A percentile compares a stretch with the other conserved stretches of the same genome.
Conservation (phyloP, 2,888 invertebrate species). For the Cyrtodaria siliqua region DNA sequence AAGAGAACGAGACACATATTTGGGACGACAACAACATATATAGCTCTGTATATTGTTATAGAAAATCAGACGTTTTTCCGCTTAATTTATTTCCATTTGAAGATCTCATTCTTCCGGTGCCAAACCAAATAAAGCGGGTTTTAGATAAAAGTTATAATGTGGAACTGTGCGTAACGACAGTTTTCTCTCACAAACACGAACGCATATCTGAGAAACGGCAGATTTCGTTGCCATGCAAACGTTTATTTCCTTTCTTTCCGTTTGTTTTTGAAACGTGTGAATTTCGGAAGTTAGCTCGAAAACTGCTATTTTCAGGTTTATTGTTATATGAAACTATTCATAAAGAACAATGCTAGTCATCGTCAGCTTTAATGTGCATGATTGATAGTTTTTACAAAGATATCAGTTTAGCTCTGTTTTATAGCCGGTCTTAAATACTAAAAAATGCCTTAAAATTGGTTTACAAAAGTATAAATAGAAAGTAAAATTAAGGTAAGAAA, state of each 20-base stretch:
- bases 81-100: conserved; percentile 45
- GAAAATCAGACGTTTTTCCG: conserved; percentile 59
- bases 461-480: no score
- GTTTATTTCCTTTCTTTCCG: conserved; percentile 43
- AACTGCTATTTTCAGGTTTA: not conserved
- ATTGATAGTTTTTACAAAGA: no score
- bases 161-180: conserved; percentile 48
- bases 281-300: not conserved
- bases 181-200: conserved; percentile 42
- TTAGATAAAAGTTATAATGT: conserved; percentile 57
- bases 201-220: conserved; percentile 1
- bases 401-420: no score
- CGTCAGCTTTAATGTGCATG: no score
- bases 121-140: conserved; percentile 37
- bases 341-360: no score
- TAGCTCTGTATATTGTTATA: conserved; percentile 39
- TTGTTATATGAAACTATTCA: no score
- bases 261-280: conserved; percentile 44
- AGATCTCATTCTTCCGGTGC: conserved; percentile 39
- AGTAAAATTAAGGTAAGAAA: no score
- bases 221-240: conserved; percentile 43
- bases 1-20: conserved; percentile 63
- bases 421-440: no score
- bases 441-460: no score
- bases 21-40: conserved; percentile 59